phyloP scores from a whole-genome alignment of 2,797 vertebrate genomes.

The Manis javanica region DNA sequence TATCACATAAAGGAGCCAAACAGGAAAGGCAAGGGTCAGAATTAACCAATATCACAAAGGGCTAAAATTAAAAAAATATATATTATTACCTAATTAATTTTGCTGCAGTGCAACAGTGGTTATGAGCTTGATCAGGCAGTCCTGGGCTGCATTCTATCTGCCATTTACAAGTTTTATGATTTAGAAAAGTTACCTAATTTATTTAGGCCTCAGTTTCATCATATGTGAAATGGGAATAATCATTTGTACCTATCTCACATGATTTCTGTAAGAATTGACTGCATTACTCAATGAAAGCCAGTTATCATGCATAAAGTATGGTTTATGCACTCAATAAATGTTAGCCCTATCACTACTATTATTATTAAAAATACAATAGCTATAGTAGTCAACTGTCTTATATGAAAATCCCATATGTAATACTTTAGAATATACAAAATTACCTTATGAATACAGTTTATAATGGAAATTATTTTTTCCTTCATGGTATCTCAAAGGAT shows the following conservation, averaged over 20 bases:
- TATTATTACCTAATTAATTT: slow-evolving; percentile 78
- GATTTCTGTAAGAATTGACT: slow-evolving; percentile 42
- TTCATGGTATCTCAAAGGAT: not conserved
- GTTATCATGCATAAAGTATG: not conserved
- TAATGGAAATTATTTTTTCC: not conserved
- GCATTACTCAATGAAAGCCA: not conserved
- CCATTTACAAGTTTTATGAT: not conserved
- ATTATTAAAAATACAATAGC: slow-evolving; percentile 26
- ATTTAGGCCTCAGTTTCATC: slow-evolving; percentile 27
- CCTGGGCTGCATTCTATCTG: not conserved
- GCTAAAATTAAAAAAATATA: slow-evolving; percentile 60
- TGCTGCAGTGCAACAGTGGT: slow-evolving; percentile 56
- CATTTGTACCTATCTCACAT: not conserved
- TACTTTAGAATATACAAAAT: slow-evolving; percentile 36
- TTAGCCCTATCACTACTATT: not conserved
- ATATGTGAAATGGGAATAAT: not conserved
- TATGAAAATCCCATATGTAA: not conserved
- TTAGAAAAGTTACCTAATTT: slow-evolving; percentile 10
- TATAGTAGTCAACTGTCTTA: not conserved
- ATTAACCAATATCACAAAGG: slow-evolving; percentile 69
- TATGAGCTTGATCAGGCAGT: slow-evolving; percentile 40
- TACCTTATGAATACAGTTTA: not conserved
- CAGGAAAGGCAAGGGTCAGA: slow-evolving; percentile 67
- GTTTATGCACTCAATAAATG: not conserved
- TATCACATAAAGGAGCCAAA: slow-evolving; percentile 63